Conservation (phyloP, 2,797 vertebrate genomes). For the Xenopus petersii region DNA sequence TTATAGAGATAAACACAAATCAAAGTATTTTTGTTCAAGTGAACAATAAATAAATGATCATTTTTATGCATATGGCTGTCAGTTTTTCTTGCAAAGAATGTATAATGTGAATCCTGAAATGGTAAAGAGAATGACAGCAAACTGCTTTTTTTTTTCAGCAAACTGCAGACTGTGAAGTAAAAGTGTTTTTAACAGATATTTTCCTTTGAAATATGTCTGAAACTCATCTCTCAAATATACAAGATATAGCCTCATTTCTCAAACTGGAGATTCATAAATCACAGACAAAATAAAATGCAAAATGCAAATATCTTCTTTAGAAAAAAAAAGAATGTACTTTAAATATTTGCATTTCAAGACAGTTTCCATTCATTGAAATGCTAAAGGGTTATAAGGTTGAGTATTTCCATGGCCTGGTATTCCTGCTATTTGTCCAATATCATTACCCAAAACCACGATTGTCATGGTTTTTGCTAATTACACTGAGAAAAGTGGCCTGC, state of each 20-base stretch:
- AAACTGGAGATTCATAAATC: neutral
- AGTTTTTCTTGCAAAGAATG: no score
- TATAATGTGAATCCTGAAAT: no score
- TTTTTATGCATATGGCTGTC: no score
- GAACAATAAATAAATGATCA: no score
- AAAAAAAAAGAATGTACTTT: neutral
- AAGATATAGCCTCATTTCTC: no score
- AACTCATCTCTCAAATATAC: no score
- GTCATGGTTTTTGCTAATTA: slow-evolving; percentile 28
- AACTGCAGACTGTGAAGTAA: no score
- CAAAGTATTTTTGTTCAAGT: no score
- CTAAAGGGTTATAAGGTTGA: slow-evolving; percentile 11
- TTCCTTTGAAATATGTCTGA: no score
- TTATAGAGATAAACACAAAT: no score
- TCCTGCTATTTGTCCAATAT: slow-evolving; percentile 10
- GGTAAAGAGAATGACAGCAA: no score
- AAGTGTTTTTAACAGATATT: neutral
- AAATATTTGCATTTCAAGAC: neutral
- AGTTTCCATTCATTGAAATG: slow-evolving; percentile 5
- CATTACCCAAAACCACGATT: slow-evolving; percentile 24
- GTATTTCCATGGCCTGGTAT: slow-evolving; percentile 1
- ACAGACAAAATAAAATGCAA: neutral
- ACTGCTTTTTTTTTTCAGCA: no score
- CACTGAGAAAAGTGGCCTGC: slow-evolving; percentile 19
- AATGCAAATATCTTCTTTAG: neutral